Conservation (phyloP, 2,797 vertebrate species). For the Anabacerthia variegaticeps region DNA sequence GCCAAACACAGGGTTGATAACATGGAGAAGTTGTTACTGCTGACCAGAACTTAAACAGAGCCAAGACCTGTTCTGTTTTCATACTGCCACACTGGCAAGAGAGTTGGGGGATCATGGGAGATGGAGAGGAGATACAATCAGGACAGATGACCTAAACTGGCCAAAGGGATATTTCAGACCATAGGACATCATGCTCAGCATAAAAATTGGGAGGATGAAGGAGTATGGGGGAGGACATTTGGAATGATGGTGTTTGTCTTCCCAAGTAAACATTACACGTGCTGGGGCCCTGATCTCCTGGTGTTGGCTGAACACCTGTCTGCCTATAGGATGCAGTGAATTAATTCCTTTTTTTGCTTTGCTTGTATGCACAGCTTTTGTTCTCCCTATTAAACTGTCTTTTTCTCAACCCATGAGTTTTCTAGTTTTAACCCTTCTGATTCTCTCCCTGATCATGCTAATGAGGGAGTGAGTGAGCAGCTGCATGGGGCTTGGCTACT, state of each 20-base stretch:
- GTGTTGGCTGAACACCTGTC: neutral
- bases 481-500: neutral
- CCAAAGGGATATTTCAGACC: neutral
- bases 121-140: too few species aligned
- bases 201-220: too few species aligned
- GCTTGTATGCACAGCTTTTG: neutral
- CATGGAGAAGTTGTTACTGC: neutral
- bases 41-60: neutral
- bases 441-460: neutral
- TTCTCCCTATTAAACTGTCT: neutral
- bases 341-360: neutral
- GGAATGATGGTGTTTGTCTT: neutral
- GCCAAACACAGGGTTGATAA: too few species aligned
- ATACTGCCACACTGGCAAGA: fast-evolving
- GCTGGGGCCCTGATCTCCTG: too few species aligned
- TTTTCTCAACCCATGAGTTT: neutral
- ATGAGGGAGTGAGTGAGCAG: neutral
- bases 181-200: neutral
- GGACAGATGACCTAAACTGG: neutral
- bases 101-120: too few species aligned
- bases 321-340: neutral
- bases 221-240: neutral
- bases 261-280: fast-evolving
- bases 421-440: neutral
- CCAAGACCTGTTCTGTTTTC: neutral